Conservation (phyloP, 2,797 vertebrate genomes). For the Lates japonicus region DNA sequence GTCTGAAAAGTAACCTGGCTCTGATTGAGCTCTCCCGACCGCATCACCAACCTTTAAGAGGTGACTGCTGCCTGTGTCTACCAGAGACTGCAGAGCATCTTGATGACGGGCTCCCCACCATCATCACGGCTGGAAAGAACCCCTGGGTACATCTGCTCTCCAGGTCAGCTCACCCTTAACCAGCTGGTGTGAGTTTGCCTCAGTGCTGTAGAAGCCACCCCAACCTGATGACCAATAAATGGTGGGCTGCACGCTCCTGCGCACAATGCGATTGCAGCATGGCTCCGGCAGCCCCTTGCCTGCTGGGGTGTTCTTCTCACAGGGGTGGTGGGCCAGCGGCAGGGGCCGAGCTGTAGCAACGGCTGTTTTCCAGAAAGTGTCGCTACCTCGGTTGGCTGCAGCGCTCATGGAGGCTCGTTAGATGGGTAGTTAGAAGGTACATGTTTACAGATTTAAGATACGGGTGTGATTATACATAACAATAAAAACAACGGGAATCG, state of each 20-base stretch:
- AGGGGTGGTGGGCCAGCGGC: conserved; percentile 77
- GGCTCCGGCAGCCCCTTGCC: conserved; percentile 82
- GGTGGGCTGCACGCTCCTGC: conserved; percentile 82
- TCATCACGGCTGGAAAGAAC: conserved; percentile 83
- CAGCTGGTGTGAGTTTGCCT: conserved; percentile 75
- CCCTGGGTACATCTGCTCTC: conserved; percentile 14
- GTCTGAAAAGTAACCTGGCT: conserved; percentile 83
- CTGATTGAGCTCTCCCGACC: conserved; percentile 79
- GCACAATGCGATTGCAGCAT: conserved; percentile 79
- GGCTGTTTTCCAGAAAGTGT: conserved; percentile 88
- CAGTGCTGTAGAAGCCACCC: conserved; percentile 75
- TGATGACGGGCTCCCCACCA: conserved; percentile 69
- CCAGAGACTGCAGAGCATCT: conserved; percentile 84
- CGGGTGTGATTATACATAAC: conserved; percentile 29
- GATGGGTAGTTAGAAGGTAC: conserved; percentile 6
- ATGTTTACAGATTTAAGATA: not conserved
- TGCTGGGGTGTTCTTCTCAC: conserved; percentile 85
- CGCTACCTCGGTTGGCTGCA: conserved; percentile 83
- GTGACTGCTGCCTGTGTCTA: conserved; percentile 78
- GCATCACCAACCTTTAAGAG: conserved; percentile 65
- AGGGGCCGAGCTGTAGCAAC: conserved; percentile 74
- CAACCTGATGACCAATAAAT: conserved; percentile 82
- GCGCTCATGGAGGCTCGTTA: conserved; percentile 68
- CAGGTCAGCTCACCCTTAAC: conserved; percentile 75
- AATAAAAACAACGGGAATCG: conserved; percentile 44